phyloP scores from a whole-genome alignment of 2,888 invertebrate species.

The Orchestes rusci region DNA sequence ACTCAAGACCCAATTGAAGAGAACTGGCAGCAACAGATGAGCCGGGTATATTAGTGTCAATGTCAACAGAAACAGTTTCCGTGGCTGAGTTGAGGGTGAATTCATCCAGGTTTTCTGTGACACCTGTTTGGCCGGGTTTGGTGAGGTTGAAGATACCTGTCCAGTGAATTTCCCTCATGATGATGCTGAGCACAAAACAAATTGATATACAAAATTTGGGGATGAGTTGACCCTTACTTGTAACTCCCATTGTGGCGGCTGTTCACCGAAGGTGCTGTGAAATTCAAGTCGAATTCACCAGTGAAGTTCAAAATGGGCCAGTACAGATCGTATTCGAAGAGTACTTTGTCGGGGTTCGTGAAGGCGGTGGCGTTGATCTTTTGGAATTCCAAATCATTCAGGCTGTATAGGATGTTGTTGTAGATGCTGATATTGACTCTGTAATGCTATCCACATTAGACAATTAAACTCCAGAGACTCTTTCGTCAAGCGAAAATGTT shows the following conservation, averaged over 20 bases:
- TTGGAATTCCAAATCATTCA: background rate
- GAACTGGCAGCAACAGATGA: too few species aligned
- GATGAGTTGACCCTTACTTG: constrained; percentile 4
- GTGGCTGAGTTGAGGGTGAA: background rate
- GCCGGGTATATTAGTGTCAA: background rate
- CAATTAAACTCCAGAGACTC: too few species aligned
- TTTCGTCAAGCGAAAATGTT: too few species aligned
- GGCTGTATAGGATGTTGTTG: constrained; percentile 5
- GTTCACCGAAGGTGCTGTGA: background rate
- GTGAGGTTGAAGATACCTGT: constrained; percentile 2
- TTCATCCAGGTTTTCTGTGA: background rate
- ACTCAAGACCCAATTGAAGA: background rate
- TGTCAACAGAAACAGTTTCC: constrained; percentile 3
- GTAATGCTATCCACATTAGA: too few species aligned
- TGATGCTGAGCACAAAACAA: constrained; percentile 2
- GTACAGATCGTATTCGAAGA: constrained; percentile 4
- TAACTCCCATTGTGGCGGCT: constrained; percentile 1
- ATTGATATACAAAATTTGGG: background rate
- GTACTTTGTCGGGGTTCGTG: background rate
- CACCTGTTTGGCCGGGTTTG: constrained; percentile 3
- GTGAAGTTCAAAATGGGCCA: constrained; percentile 8
- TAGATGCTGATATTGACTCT: too few species aligned
- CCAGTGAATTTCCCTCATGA: constrained; percentile 4
- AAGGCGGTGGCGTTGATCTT: constrained; percentile 1
- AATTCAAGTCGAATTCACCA: constrained; percentile 2